Base-by-base conservation (phyloP, 2,797 vertebrate species). In the Epinephelus coioides region DNA sequence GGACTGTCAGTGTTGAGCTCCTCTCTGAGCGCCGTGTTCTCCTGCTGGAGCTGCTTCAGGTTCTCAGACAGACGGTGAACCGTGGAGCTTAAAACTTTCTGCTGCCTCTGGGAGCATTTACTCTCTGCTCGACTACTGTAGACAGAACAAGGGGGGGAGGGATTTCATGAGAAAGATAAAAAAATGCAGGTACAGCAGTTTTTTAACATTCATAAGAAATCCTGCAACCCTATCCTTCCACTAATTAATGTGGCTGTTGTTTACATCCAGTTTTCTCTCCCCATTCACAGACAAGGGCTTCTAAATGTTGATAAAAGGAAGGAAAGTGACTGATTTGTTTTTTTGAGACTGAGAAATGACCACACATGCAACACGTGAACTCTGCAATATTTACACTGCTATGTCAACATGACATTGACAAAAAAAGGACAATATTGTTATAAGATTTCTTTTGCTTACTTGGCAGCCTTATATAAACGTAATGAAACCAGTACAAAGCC, bases 11-110 rank as follows among this genome's bases (percentile, higher is more conserved):
- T 95, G 86, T 93, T 91, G 57, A 98, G 90, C 71, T 98, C 97
- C 66, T 96, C 95, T 85, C 96, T 96, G 34, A 99, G 94, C 13
- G 83, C 88, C 7, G 44, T 71, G 72, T 98, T 98, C 88, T 98
- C 97, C 69, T 96, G 92, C 0, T 97, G 97, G 60, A 98, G 82
- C 40, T 96, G 96, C 84, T 96, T 96, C 76, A 97, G 78, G 4
- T 93, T 95, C 81, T 95, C 96, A 11, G 97, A 96, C 80, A 98
- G 78, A 76, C 92, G 96, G 67, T 96, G 89, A 60, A 98, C 89
- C 1, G 95, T 93, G 12, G 95, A 93, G 83, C 92, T 96, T 64
- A 97, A 86, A 11, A 93, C 91, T 81, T 95, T 97, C 30, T 97
- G 96, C 77, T 94, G 94, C 51, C 92, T 95, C 21, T 94, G 92